Evolutionary conservation across 2,113 vertebrate species (phyloP), one percentile per base, ranked within the genome.

Genomic region (Laterallus jamaicensis): DNA sequence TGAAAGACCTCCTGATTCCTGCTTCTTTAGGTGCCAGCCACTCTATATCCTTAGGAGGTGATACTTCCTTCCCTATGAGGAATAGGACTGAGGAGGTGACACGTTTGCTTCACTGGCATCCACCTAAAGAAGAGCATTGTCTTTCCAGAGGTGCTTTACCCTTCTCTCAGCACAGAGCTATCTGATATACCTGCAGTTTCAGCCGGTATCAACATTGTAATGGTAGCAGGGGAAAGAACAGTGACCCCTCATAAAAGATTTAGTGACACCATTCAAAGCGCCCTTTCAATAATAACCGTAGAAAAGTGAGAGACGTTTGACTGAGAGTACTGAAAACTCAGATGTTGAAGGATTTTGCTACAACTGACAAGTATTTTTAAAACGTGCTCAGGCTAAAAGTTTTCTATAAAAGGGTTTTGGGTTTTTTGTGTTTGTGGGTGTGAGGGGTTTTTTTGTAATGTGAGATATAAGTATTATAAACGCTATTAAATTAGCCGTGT

Each of bases 401-500:
- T 95, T 95, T 10, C 62, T 86, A 5, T 75, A 29, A 76, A 93
- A 92, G 13, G 12, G 6, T 91, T 93, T 81, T 47, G 44, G 24
- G 5, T 5, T 4, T 67, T 90, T 92, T 75, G 9, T 90, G 54
- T 78, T 91, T 87, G 54, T 93, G 47, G 52, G 37, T n/a, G 25
- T 67, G 56, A 19, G 28, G 12, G 2, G 0, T 13, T 29, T 78
- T 78, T 79, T 77, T 77, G 59, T 95, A 77, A 93, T 85, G 31
- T 59, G 59, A 90, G 80, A 32, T 80, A 3, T 19, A 42, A 77
- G 44, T 82, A 91, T 94, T 97, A 69, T 86, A 96, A 92, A 64
- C 56, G 50, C 50, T 90, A 86, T 90, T 95, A 92, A 97, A 97
- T 95, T 92, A 96, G 28, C 69, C 9, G 0, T 84, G 73, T 93